Percentiles rank a stretch among this genome's conserved stretches.
phyloP scores from a whole-genome alignment of 1,140 invertebrate species.

The Ladona fulva region DNA sequence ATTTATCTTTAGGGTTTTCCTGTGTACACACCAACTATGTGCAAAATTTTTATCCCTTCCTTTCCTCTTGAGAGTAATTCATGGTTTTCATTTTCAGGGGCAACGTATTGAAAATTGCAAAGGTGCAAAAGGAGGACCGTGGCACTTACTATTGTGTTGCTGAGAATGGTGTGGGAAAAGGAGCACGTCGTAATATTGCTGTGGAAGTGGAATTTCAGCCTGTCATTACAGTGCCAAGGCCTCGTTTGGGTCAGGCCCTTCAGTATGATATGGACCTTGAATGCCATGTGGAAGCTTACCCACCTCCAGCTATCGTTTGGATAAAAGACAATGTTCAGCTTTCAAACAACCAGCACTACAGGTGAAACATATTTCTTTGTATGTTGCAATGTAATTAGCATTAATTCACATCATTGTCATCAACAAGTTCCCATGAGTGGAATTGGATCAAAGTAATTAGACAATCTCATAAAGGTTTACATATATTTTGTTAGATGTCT shows the following conservation, averaged over 20 bases:
- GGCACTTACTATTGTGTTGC: constrained; percentile 91
- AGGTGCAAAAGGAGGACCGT: constrained; percentile 76
- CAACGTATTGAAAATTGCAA: constrained; percentile 69
- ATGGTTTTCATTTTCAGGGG: constrained; percentile 47
- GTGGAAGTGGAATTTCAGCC: constrained; percentile 83
- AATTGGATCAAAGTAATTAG: too few relatives aligned
- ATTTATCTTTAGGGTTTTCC: too few relatives aligned
- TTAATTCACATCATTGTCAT: too few relatives aligned
- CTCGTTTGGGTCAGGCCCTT: constrained; percentile 72
- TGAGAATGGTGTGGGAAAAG: constrained; percentile 80
- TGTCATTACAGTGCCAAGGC: constrained; percentile 70
- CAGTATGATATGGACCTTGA: constrained; percentile 89
- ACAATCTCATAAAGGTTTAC: too few relatives aligned
- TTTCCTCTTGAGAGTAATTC: too few relatives aligned
- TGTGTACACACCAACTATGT: too few relatives aligned
- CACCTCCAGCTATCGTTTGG: constrained; percentile 80
- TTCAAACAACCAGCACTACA: constrained; percentile 82
- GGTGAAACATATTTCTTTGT: constrained; percentile 30
- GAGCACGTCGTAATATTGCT: constrained; percentile 74
- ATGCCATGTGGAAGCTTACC: constrained; percentile 87
- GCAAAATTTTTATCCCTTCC: too few relatives aligned
- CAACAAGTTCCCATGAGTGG: too few relatives aligned
- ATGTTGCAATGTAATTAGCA: too few relatives aligned
- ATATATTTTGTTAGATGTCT: too few relatives aligned
- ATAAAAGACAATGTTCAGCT: constrained; percentile 69